Evolutionary conservation across 2,797 vertebrate genomes (phyloP), one percentile per base, ranked within the genome.

Genomic region (Sphenopsis melanotis): DNA sequence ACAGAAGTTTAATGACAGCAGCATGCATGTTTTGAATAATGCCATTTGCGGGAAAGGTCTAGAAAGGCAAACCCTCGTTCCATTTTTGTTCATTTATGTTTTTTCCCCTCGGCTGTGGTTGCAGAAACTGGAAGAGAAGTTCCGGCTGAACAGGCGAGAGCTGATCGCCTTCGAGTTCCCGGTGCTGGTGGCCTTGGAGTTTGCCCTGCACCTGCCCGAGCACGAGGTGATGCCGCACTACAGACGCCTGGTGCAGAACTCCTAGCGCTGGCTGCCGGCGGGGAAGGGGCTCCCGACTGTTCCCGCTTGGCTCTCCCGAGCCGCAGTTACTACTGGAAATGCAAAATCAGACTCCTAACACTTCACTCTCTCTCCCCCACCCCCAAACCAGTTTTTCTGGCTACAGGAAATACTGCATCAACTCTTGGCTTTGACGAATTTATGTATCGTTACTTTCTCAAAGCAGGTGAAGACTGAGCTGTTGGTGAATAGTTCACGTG

Each of bases 111-210:
- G 61, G 26, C 50, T 92, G 23, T 65, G 27, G 0, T 39, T 81
- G 56, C 91, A 96, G 96, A 96, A 99, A 98, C 98, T 99, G 98
- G 99, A 99, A 97, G 99, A 99, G 98, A 98, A 98, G 96, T 99
- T 99, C 98, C 97, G 99, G 81, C 98, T 99, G 97, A 99, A 99
- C 96, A 98, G 99, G 68, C 98, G 99, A 34, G 99, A 99, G 97
- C 98, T 99, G 97, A 99, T 99, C 11, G 99, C 99, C 97, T 99
- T 99, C 5, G 99, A 99, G 97, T 99, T 99, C 97, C 99, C 99
- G 0, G 99, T 99, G 88, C 97, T 99, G 96, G 99, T 99, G 97
- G 99, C 99, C 78, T 98, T 99, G 96, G 99, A 99, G 97, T 99
- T 99, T 93, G 99, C 99, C 81, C 98, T 99, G 71, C 99, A 99